Base-by-base conservation (phyloP, 2,113 vertebrate species). In the Pyrgilauda ruficollis region DNA sequence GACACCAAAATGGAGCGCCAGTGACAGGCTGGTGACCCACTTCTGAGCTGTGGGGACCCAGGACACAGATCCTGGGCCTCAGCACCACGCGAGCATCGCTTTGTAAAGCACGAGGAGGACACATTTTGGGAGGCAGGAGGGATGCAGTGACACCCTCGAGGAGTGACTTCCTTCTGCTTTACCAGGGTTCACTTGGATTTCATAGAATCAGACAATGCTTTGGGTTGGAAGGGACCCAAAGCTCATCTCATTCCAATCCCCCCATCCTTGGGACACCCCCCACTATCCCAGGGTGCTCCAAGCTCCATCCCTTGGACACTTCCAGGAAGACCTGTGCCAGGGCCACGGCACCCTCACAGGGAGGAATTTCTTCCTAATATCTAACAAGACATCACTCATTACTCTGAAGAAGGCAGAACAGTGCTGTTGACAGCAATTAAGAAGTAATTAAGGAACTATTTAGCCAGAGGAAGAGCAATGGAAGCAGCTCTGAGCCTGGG, bases 121-220 rank as follows among this genome's bases (percentile, higher is more conserved):
- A 13, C 58, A 7, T 2, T 44, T 22, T 16, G 28, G 35, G 33
- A 55, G 46, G 4, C 7, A 15, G 37, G 17, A 66, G 10, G 67
- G 47, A 31, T 11, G 46, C 50, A 62, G 16, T 0, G 10, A 33
- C 1, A 9, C 2, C 1, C 37, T 56, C 11, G 0, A 39, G 19
- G 30, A 56, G 58, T 0, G 1, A 37, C 11, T 75, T 41, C 12
- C 5, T 47, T 21, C 30, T 63, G 10, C 10, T 56, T n/a, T 5
- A n/a, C 53, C 53, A 0, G 0, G 11, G 14, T 21, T 74, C 8
- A 30, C 16, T 56, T 14, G 43, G 15, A 33, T 76, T 55, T 84
- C 15, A 8, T 6, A 20, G 20, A 63, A 8, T 35, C 20, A 28
- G 41, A 13, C 19, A 28, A 21, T 39, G 56, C 15, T 46, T 66